A percentile compares a stretch with the other conserved stretches of the same genome.
These are phyloP conservation scores for Leguminivora glycinivorella DNA, from an alignment of 1,140 invertebrate genomes.

Conservation along the genomic window DNA sequence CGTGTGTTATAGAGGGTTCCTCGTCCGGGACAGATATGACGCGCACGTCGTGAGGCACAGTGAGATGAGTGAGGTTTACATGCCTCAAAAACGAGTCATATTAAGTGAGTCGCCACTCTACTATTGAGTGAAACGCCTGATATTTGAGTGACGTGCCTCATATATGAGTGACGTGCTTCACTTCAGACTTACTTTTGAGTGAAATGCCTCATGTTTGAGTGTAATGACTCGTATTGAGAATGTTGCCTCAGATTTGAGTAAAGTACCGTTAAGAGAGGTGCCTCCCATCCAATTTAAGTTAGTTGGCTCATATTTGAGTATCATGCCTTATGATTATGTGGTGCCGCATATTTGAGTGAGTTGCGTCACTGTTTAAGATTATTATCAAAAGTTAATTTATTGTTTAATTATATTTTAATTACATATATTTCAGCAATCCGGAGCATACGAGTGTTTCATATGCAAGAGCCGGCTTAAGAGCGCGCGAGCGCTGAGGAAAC, in stretches of 20 bases:
- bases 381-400: no score
- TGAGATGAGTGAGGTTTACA: slow-evolving; percentile 42
- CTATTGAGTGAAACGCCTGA: neutral
- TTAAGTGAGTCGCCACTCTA: no score
- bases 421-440: slow-evolving; percentile 50
- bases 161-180: neutral
- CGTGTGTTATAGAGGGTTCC: slow-evolving; percentile 57
- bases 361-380: no score
- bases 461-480: slow-evolving; percentile 63
- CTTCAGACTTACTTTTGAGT: neutral
- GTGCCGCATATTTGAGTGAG: no score
- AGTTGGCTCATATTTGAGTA: no score
- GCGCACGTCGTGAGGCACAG: slow-evolving; percentile 55
- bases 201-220: neutral
- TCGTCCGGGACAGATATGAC: slow-evolving; percentile 52
- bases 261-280: no score
- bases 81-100: neutral
- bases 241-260: neutral
- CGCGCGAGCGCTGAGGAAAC: slow-evolving; percentile 55
- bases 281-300: no score
- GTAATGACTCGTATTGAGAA: neutral
- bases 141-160: neutral
- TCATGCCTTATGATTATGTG: no score
- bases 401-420: no score
- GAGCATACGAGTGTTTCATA: slow-evolving; percentile 65